Conservation (phyloP, 2,113 vertebrate genomes). For the Notothenia coriiceps region DNA sequence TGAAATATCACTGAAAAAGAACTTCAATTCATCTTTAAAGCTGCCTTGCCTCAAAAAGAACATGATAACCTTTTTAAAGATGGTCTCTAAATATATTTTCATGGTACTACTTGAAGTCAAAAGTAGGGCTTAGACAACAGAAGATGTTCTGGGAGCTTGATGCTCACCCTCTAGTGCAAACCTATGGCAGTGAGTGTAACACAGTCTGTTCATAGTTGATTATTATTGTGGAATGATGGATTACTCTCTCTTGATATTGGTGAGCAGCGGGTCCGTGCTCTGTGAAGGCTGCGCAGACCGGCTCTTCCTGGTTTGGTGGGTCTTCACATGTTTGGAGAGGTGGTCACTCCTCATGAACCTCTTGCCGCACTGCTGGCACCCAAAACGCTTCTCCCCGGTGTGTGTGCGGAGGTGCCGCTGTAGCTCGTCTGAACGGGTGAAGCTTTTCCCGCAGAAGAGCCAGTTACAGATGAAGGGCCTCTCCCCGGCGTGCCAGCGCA, state of each 20-base stretch:
- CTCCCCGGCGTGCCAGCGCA: slow-evolving; percentile 91
- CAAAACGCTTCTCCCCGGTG: slow-evolving; percentile 90
- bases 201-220: slow-evolving; percentile 44
- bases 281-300: slow-evolving; percentile 73
- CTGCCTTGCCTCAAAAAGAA: slow-evolving; percentile 43
- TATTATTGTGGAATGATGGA: not conserved
- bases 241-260: slow-evolving; percentile 87
- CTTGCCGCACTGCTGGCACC: slow-evolving; percentile 89
- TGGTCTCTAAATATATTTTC: slow-evolving; percentile 43
- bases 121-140: slow-evolving; percentile 40
- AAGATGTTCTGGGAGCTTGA: slow-evolving; percentile 26
- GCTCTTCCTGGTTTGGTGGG: slow-evolving; percentile 87
- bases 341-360: slow-evolving; percentile 91
- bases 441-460: slow-evolving; percentile 92
- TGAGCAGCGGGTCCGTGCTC: slow-evolving; percentile 75
- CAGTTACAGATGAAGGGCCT: slow-evolving; percentile 91
- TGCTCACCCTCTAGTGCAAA: slow-evolving; percentile 72
- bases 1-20: slow-evolving; percentile 41
- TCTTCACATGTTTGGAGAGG: slow-evolving; percentile 90
- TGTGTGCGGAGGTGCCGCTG: slow-evolving; percentile 91
- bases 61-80: slow-evolving; percentile 23
- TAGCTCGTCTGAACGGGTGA: slow-evolving; percentile 90
- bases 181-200: slow-evolving; percentile 61
- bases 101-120: slow-evolving; percentile 36
- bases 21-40: slow-evolving; percentile 57